Percentiles rank a stretch among this genome's conserved stretches.
phyloP scores from a whole-genome alignment of 2,888 invertebrate genomes.

The Eulithis prunata region DNA sequence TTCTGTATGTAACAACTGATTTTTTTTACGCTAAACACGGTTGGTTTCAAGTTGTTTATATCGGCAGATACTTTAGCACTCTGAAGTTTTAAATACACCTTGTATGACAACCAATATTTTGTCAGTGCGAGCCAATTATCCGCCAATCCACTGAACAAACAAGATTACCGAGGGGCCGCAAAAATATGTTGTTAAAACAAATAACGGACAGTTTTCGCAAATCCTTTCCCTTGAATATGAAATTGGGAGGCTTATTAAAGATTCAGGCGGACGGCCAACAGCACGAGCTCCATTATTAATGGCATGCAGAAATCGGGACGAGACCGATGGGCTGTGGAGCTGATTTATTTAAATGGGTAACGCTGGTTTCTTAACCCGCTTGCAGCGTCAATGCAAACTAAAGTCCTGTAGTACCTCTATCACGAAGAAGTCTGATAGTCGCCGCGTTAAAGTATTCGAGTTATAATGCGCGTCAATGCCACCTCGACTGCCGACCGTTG shows the following conservation, averaged over 20 bases:
- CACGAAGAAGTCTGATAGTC: too few species aligned
- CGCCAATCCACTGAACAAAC: slow-evolving; percentile 35
- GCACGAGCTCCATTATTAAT: slow-evolving; percentile 50
- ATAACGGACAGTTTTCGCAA: slow-evolving; percentile 46
- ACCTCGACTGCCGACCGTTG: too few species aligned
- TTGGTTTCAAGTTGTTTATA: too few species aligned
- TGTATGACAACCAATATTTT: slow-evolving; percentile 25
- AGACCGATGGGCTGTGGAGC: slow-evolving; percentile 15
- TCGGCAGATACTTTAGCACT: too few species aligned
- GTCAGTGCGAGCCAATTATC: slow-evolving; percentile 39
- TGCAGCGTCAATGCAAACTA: not conserved
- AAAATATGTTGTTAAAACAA: slow-evolving; percentile 44
- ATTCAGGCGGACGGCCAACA: slow-evolving; percentile 46
- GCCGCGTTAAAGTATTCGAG: too few species aligned
- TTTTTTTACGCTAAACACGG: too few species aligned
- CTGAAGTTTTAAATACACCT: slow-evolving; percentile 6
- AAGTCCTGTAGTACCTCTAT: too few species aligned
- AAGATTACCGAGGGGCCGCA: slow-evolving; percentile 35
- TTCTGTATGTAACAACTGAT: too few species aligned
- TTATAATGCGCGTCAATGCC: too few species aligned
- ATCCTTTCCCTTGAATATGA: slow-evolving; percentile 42
- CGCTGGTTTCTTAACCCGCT: slow-evolving; percentile 7
- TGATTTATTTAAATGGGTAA: slow-evolving; percentile 23
- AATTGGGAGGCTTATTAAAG: slow-evolving; percentile 47
- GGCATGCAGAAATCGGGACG: slow-evolving; percentile 44